Conservation (phyloP, 2,113 vertebrate species). For the Egretta garzetta region DNA sequence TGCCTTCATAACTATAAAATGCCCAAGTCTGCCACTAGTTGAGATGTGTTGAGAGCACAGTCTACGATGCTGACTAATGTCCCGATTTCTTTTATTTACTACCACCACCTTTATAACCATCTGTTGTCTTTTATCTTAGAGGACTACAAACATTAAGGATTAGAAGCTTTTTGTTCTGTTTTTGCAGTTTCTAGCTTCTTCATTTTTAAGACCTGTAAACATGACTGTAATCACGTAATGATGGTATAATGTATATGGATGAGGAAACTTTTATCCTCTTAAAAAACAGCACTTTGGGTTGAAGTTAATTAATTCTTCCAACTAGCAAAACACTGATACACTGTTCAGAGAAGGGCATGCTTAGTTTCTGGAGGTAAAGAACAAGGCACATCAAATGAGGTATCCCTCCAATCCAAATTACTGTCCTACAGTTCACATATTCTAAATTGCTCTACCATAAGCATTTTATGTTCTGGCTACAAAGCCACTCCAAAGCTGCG, state of each 20-base stretch:
- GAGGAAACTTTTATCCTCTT: neutral
- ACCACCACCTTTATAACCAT: neutral
- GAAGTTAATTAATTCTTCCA: neutral
- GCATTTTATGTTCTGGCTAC: neutral
- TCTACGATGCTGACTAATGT: neutral
- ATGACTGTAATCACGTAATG: neutral
- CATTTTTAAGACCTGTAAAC: neutral
- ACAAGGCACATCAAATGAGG: neutral
- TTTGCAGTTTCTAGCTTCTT: neutral
- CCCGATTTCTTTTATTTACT: neutral
- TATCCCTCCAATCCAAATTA: neutral
- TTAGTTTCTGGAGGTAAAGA: neutral
- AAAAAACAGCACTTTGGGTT: neutral
- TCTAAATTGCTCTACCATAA: neutral
- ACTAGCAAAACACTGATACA: neutral
- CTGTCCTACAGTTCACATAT: neutral
- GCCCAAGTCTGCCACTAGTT: neutral
- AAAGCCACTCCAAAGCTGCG: neutral
- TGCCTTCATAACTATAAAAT: neutral
- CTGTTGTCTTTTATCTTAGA: neutral
- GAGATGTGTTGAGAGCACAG: neutral
- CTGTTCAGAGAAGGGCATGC: neutral
- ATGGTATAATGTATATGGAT: neutral
- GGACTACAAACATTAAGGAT: neutral
- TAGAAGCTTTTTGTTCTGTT: neutral